Percentiles rank a stretch among this genome's conserved stretches.
Evolutionary conservation across 2,888 invertebrate species (phyloP).

Genomic region (Melinaea menophilus): DNA sequence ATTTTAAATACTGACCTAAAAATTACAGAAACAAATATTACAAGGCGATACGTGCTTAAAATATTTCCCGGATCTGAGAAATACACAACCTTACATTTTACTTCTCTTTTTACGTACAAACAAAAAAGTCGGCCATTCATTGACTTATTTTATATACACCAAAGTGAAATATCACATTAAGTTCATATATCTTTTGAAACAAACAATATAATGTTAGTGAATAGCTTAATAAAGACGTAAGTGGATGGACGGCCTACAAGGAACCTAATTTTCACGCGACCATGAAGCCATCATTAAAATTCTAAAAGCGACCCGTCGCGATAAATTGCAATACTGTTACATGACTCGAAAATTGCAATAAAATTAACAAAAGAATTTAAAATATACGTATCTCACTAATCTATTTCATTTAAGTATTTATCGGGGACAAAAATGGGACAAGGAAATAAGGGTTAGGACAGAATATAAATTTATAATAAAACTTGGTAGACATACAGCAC

Average conservation of each 20-base stretch:
- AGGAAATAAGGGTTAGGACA: too few species aligned
- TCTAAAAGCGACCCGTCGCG: slow-evolving; percentile 35
- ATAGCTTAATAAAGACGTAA: too few species aligned
- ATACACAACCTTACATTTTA: slow-evolving; percentile 29
- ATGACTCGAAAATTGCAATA: slow-evolving; percentile 20
- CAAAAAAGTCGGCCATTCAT: background rate
- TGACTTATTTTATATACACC: background rate
- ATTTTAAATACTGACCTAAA: slow-evolving; percentile 15
- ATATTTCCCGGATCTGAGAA: slow-evolving; percentile 16
- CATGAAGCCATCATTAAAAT: slow-evolving; percentile 53
- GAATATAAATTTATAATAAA: background rate
- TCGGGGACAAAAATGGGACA: too few species aligned
- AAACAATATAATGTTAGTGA: too few species aligned
- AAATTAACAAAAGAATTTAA: background rate
- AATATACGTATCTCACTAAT: too few species aligned
- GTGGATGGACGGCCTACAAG: background rate
- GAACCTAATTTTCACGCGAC: slow-evolving; percentile 21
- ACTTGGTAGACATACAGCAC: background rate
- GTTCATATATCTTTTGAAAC: too few species aligned
- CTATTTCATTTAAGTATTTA: too few species aligned
- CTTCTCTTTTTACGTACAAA: background rate
- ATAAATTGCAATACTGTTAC: slow-evolving; percentile 49
- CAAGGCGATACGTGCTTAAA: slow-evolving; percentile 8
- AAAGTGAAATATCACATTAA: too few species aligned
- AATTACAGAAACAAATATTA: slow-evolving; percentile 20